A percentile compares a stretch with the other conserved stretches of the same genome.
Evolutionary conservation across 2,888 invertebrate species (phyloP).

Genomic region (Phalangium opilio): DNA sequence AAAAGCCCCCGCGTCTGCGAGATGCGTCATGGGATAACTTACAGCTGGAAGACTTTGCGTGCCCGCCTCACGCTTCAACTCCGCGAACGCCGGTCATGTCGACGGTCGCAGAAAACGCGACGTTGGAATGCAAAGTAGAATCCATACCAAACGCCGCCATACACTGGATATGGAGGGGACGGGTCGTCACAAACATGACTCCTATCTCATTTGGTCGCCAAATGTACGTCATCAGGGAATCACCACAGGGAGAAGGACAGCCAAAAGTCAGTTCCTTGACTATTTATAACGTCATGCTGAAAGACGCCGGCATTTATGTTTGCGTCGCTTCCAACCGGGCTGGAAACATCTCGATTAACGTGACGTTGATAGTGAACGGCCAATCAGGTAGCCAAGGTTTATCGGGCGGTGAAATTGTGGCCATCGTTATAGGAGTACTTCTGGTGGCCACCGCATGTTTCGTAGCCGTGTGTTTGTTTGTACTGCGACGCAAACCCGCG

Average conservation of each 20-base stretch:
- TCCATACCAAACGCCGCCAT: conserved; percentile 19
- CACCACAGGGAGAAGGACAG: conserved; percentile 10
- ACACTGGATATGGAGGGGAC: conserved; percentile 20
- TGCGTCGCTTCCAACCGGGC: conserved; percentile 20
- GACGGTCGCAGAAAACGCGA: conserved; percentile 19
- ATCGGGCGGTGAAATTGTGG: conserved; percentile 20
- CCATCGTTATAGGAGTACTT: conserved; percentile 20
- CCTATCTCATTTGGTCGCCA: conserved; percentile 22
- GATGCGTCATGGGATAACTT: conserved; percentile 15
- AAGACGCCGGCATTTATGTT: conserved; percentile 20
- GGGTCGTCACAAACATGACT: conserved; percentile 19
- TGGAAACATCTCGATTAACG: conserved; percentile 18
- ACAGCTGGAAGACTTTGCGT: conserved; percentile 20
- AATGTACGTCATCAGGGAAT: conserved; percentile 21
- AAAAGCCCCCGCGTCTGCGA: conserved; percentile 38
- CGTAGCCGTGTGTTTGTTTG: conserved; percentile 18
- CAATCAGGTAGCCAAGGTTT: conserved; percentile 9
- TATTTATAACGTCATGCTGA: conserved; percentile 22
- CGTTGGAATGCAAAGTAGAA: conserved; percentile 17
- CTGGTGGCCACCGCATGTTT: conserved; percentile 19
- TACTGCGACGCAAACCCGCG: conserved; percentile 11
- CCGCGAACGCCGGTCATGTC: no score
- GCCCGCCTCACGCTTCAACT: conserved; percentile 5
- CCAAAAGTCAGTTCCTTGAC: conserved; percentile 19
- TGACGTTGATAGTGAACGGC: conserved; percentile 16